phyloP scores from a whole-genome alignment of 2,888 invertebrate species.

The Carpatolechia fugitivella region DNA sequence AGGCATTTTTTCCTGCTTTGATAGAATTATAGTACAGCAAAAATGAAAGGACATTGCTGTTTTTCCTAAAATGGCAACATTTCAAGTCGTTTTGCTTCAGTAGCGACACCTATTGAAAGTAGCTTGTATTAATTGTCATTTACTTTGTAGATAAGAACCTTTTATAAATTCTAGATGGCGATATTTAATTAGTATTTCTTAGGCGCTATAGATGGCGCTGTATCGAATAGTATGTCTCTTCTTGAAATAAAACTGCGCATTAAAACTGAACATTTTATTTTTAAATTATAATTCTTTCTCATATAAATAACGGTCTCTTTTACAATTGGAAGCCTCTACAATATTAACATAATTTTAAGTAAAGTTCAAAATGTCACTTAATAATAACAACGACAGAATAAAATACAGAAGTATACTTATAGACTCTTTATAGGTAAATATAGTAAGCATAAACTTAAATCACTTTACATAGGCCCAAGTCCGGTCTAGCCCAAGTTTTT shows the following conservation, averaged over 20 bases:
- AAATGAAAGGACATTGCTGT: not conserved
- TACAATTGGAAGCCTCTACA: slow-evolving; percentile 77
- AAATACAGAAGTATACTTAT: slow-evolving; percentile 34
- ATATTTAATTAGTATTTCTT: not conserved
- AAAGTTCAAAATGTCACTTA: slow-evolving; percentile 35
- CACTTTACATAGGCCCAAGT: slow-evolving; percentile 2
- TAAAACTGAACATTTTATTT: slow-evolving; percentile 71
- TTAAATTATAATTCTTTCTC: slow-evolving; percentile 65
- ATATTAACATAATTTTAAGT: slow-evolving; percentile 48
- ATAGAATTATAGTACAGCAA: too few relatives aligned
- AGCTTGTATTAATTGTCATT: not conserved
- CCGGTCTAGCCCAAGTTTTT: too few relatives aligned
- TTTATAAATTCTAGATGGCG: not conserved
- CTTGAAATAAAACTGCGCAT: slow-evolving; percentile 43
- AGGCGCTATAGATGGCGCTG: not conserved
- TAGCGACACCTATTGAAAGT: not conserved
- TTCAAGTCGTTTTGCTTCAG: not conserved
- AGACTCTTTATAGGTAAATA: not conserved
- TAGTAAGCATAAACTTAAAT: slow-evolving; percentile 16
- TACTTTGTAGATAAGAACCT: not conserved
- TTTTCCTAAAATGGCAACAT: not conserved
- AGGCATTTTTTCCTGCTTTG: too few relatives aligned
- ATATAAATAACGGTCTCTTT: slow-evolving; percentile 70
- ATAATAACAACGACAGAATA: slow-evolving; percentile 27
- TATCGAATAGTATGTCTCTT: not conserved